Conservation (phyloP, 2,113 vertebrate genomes). For the Pedetes capensis region DNA sequence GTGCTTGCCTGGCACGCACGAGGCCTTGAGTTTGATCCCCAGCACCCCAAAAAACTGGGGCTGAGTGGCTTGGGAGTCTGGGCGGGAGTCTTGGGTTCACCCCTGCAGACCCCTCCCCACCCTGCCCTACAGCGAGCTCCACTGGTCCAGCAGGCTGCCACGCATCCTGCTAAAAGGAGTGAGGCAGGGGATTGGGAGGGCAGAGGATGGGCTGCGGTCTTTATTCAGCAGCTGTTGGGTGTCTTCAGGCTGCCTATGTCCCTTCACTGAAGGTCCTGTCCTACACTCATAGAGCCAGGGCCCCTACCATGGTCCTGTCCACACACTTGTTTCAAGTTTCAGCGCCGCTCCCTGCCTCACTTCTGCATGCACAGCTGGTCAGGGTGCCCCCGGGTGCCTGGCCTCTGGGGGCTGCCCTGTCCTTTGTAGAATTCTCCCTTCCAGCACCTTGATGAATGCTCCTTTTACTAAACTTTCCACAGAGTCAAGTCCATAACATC, state of each 20-base stretch:
- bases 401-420: neutral
- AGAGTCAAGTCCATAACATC: neutral
- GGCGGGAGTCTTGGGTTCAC: neutral
- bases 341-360: neutral
- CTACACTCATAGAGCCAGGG: too few relatives aligned
- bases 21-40: too few relatives aligned
- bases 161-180: neutral
- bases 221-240: neutral
- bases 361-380: neutral
- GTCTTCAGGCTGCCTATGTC: neutral
- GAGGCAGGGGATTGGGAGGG: neutral
- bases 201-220: neutral
- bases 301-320: neutral
- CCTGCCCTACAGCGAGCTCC: neutral
- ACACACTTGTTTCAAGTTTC: neutral
- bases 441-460: neutral
- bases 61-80: neutral
- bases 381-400: neutral
- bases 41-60: too few relatives aligned
- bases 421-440: neutral
- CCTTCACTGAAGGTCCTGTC: neutral
- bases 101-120: neutral
- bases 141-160: neutral
- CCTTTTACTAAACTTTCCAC: neutral
- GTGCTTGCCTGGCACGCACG: too few relatives aligned